These are phyloP conservation scores for Acipenser transmontanus DNA, from an alignment of 2,797 vertebrate genomes.

Conservation along the genomic window DNA sequence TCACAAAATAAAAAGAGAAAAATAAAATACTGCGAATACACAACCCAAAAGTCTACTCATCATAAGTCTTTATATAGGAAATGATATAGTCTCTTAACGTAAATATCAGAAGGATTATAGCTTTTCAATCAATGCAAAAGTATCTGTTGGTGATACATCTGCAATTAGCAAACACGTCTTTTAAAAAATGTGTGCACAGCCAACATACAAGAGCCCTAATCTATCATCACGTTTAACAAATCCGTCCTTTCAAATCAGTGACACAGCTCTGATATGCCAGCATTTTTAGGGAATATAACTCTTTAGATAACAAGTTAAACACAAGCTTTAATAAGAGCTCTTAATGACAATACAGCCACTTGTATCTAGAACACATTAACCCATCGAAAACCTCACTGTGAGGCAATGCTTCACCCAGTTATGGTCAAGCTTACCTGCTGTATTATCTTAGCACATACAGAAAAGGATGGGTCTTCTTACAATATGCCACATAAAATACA, in stretches of 20 bases:
- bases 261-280: slow-evolving; percentile 1
- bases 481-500: background rate
- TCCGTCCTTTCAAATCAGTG: background rate
- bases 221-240: slow-evolving; percentile 1
- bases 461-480: slow-evolving; percentile 1
- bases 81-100: no score
- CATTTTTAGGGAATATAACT: background rate
- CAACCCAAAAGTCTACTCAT: no score
- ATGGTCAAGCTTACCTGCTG: slow-evolving; percentile 21
- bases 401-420: slow-evolving; percentile 25
- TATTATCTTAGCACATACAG: background rate
- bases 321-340: background rate
- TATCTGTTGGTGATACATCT: background rate
- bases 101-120: no score
- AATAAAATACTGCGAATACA: no score
- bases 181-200: no score
- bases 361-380: slow-evolving; percentile 16
- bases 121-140: background rate
- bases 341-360: background rate
- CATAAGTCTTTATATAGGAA: no score
- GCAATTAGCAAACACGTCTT: background rate
- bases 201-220: background rate
- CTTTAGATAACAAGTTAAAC: background rate
- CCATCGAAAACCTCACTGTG: slow-evolving; percentile 29
- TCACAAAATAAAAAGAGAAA: no score